Base-by-base conservation (phyloP, 2,113 vertebrate genomes). In the Ceyx cyanopectus region DNA sequence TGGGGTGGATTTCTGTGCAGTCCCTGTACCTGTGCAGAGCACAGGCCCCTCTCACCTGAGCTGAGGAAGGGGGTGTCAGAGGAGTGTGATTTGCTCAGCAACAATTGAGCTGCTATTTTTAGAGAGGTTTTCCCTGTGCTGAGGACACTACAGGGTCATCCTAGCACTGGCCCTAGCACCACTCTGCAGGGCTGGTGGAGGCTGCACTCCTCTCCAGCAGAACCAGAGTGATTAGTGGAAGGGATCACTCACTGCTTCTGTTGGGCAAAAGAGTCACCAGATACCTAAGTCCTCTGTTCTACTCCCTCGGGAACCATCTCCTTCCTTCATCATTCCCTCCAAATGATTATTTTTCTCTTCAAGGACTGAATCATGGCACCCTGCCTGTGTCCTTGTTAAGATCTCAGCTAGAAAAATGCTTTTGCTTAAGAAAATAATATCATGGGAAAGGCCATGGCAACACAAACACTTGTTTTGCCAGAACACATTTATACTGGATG, bases 341-440 rank as follows among this genome's bases (percentile, higher is more conserved):
- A 85, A 92, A 75, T 60, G 12, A 88, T 57, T 92, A 93, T 94
- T 90, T 93, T 92, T 89, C 80, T 87, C 86, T 69, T 93, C 89
- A 95, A 96, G 95, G 92, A 88, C 92, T 92, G 85, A 66, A 83
- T 60, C 63, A 63, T 87, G 91, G 88, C 85, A 0, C 10, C 30
- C 34, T 95, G 95, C 96, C 79, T 56, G 76, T 8, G 72, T 93
- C 95, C 96, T 97, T 95, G 89, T 90, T 96, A 81, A 92, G 89
- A 90, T 89, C 87, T 87, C 84, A 58, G 80, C 81, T 95, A 95
- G 87, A 93, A 97, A 96, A 96, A 95, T 93, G 90, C 93, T 92
- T 97, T 92, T 90, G 76, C 96, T 97, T 95, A 96, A 97, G 94
- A 96, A 97, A 97, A 98, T 97, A 98, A 97, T 93, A 97, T 92